Evolutionary conservation across 2,888 invertebrate species (phyloP), one percentile per base, ranked within the genome.

Genomic region (Drosophila percnosoma): DNA sequence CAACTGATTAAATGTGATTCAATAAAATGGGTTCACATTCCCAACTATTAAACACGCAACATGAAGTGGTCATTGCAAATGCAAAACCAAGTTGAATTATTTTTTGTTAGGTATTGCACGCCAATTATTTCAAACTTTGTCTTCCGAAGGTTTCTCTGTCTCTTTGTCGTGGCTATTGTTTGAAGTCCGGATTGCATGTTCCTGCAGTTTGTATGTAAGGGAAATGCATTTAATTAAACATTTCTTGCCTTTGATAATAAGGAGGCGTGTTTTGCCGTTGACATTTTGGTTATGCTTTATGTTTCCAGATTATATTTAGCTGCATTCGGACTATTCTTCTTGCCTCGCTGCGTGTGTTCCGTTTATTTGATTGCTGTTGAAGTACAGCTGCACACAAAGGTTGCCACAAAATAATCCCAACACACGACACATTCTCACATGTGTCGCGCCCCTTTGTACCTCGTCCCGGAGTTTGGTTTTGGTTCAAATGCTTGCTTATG

Each of bases 351-450:
- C 13, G 33, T 53, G 52, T 76, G 73, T 31, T 60, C 54, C 13
- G n/a, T 24, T 48, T 62, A 15, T n/a, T 27, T 18, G 11, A 18
- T 53, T 64, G 69, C 61, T 33, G 48, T 60, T 36, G 18, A 15
- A 31, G 59, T 67, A 66, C 54, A 73, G 71, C 59, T 62, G 75
- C 38, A 33, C 57, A 57, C 42, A 75, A 75, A 62, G 58, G 70
- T 59, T 68, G 68, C 45, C 87, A 69, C 87, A 82, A 55, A 80
- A 85, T 86, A 86, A 87, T 86, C 86, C 87, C 87, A 83, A 58
- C 60, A 64, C 36, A 54, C 72, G 70, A 38, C 70, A 42, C 73
- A 85, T 85, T 85, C 83, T 82, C 87, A 87, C 86, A 86, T 83
- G 71, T 83, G 83, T 83, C 65, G 59, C 36, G 68, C 21, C 68